Evolutionary conservation across 2,113 vertebrate species (phyloP).

Genomic region (Steatornis caripensis): DNA sequence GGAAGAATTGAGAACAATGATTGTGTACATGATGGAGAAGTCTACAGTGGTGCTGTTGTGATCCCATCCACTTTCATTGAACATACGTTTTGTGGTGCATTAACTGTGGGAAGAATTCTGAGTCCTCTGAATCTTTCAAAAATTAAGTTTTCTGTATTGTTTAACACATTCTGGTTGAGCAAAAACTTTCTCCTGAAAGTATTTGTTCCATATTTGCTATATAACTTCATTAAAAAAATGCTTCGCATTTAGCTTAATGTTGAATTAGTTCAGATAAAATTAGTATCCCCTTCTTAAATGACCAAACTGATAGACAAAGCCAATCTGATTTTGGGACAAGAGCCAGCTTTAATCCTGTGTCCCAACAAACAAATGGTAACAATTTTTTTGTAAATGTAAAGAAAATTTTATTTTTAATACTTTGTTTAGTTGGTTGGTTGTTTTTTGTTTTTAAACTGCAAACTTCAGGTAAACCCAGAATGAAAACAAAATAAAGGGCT

Average conservation of each 20-base stretch:
- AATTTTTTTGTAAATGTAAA: not conserved
- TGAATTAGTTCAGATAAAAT: not conserved
- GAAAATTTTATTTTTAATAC: not conserved
- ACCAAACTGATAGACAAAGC: not conserved
- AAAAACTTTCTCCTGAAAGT: not conserved
- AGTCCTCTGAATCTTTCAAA: not conserved
- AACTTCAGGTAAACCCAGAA: not conserved
- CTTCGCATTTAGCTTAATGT: not conserved
- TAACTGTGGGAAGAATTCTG: not conserved
- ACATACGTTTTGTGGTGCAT: not conserved
- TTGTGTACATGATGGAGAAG: not conserved
- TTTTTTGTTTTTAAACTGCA: not conserved
- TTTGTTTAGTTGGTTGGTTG: not conserved
- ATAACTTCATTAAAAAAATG: not conserved
- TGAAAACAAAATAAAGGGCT: not conserved
- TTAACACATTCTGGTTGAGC: not conserved
- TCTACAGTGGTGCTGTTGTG: not conserved
- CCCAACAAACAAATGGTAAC: not conserved
- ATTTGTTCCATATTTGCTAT: not conserved
- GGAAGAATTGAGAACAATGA: not conserved
- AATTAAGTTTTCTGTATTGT: not conserved
- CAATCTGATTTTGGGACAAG: not conserved
- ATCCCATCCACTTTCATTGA: fast-evolving
- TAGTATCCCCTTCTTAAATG: not conserved
- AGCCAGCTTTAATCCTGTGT: not conserved